A percentile compares a stretch with the other conserved stretches of the same genome.
Conservation (phyloP, 30 jellyfish, hydroid and myxozoan species). For the Turritopsis dohrnii region DNA sequence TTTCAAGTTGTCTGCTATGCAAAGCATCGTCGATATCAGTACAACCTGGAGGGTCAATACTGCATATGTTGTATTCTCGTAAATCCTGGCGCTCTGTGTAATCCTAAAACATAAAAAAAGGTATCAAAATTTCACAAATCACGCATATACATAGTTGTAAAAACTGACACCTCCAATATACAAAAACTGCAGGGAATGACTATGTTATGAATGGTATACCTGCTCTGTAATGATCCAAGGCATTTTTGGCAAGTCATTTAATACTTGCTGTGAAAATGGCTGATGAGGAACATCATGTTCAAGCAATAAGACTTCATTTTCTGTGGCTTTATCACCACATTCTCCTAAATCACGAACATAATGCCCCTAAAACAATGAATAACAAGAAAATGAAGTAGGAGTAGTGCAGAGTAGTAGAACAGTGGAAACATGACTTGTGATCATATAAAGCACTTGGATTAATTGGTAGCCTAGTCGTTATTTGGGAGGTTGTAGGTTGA, state of each 20-base stretch:
- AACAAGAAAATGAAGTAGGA: conserved; percentile 5
- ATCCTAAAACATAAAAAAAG: conserved; percentile 44
- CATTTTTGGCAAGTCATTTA: conserved; percentile 76
- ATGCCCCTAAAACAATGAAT: conserved; percentile 72
- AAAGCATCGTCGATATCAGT: conserved; percentile 99
- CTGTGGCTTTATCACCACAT: conserved; percentile 90
- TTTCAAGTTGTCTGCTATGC: conserved; percentile 74
- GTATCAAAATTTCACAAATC: background rate
- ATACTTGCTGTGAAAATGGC: conserved; percentile 78
- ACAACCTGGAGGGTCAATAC: conserved; percentile 99
- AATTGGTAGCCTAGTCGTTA: too few relatives aligned
- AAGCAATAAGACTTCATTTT: conserved; percentile 74
- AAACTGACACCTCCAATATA: too few relatives aligned
- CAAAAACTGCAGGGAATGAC: too few relatives aligned
- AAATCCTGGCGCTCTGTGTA: conserved; percentile 78
- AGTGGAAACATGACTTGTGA: background rate
- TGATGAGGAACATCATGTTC: conserved; percentile 90
- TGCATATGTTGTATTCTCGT: conserved; percentile 80
- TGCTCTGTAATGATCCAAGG: conserved; percentile 89
- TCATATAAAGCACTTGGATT: too few relatives aligned
- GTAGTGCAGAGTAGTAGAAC: background rate
- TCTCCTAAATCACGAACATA: conserved; percentile 90
- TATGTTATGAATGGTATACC: too few relatives aligned
- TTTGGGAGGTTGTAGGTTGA: too few relatives aligned
- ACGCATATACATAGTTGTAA: too few relatives aligned